These are phyloP conservation scores for Pristionchus mayeri DNA, from an alignment of 2,888 invertebrate species.

Conservation along the genomic window DNA sequence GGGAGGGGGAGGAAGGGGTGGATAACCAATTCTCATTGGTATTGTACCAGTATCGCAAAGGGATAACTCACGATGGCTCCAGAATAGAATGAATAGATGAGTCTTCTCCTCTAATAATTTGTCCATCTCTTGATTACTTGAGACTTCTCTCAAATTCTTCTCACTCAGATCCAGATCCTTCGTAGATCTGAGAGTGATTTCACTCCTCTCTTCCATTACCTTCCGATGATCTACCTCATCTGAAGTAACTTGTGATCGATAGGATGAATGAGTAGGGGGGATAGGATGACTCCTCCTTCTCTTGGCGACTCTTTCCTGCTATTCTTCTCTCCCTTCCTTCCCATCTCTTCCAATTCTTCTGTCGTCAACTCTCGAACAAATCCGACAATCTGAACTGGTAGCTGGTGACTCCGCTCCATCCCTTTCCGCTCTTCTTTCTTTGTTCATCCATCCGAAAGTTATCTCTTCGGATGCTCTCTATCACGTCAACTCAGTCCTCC, in stretches of 20 bases:
- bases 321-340: constrained; percentile 23
- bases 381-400: constrained; percentile 46
- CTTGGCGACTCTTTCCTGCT: background rate
- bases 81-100: constrained; percentile 72
- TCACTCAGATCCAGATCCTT: background rate
- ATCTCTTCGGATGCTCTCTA: constrained; percentile 17
- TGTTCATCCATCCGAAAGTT: constrained; percentile 16
- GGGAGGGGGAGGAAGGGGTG: background rate
- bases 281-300: constrained; percentile 31
- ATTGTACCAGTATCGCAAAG: background rate
- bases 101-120: constrained; percentile 52
- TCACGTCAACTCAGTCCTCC: too few species aligned
- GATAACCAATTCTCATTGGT: too few species aligned
- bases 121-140: constrained; percentile 58
- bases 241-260: constrained; percentile 3
- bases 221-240: constrained; percentile 38
- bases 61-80: constrained; percentile 65
- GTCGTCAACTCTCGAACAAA: constrained; percentile 46
- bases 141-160: constrained; percentile 51
- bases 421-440: constrained; percentile 33
- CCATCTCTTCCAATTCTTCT: constrained; percentile 41
- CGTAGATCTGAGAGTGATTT: constrained; percentile 1
- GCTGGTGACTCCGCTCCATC: background rate
- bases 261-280: constrained; percentile 34
- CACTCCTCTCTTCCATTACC: background rate